Conservation (phyloP, 2,113 vertebrate species). For the Chionis minor region DNA sequence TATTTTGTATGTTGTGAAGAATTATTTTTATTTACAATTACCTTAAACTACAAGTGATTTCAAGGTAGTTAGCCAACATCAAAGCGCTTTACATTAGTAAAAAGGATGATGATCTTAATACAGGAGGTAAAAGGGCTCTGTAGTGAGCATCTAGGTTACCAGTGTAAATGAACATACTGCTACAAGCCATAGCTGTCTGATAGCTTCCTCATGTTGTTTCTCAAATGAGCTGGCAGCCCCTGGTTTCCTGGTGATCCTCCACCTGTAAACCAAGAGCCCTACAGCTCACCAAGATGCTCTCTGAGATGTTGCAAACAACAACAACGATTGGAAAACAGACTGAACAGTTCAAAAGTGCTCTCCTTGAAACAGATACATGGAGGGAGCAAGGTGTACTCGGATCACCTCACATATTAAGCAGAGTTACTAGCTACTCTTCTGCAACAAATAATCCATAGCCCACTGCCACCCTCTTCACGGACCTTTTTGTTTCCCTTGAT, state of each 20-base stretch:
- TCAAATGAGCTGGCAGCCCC: not conserved
- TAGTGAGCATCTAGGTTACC: not conserved
- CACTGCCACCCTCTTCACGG: not conserved
- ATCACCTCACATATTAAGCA: not conserved
- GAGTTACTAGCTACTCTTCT: not conserved
- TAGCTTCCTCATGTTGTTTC: not conserved
- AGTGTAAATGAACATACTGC: fast-evolving
- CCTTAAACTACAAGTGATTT: not conserved
- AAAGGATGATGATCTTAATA: not conserved
- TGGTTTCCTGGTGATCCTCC: not conserved
- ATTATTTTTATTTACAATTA: not conserved
- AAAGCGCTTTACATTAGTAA: not conserved
- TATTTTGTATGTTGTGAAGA: not conserved
- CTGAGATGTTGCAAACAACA: not conserved
- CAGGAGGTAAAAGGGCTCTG: not conserved
- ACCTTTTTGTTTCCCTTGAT: not conserved
- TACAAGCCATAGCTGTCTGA: not conserved
- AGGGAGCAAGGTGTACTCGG: not conserved
- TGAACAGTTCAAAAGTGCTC: not conserved
- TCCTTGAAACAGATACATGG: not conserved
- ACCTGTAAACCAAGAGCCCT: not conserved
- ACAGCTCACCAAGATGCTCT: not conserved
- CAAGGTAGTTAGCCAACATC: not conserved
- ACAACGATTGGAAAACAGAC: not conserved
- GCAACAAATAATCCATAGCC: not conserved